These are phyloP conservation scores for Platycheirus rosarum DNA, from an alignment of 2,888 invertebrate species.

Conservation along the genomic window DNA sequence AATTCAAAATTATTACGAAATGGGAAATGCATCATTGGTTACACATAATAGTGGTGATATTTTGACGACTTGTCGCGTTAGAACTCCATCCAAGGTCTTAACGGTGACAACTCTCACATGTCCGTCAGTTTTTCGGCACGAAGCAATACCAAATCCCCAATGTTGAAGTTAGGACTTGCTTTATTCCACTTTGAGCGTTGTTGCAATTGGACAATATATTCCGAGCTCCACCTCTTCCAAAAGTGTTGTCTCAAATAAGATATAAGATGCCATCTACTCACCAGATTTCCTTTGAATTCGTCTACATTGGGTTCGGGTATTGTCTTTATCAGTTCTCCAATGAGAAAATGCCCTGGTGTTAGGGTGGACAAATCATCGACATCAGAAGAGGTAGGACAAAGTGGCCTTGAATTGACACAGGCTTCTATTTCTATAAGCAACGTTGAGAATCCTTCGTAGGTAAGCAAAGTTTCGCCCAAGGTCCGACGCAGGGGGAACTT, in stretches of 20 bases:
- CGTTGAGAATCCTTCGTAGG: constrained; percentile 23
- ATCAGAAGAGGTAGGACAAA: constrained; percentile 9
- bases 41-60: not conserved
- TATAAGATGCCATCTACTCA: constrained; percentile 16
- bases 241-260: constrained; percentile 33
- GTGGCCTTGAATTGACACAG: constrained; percentile 37
- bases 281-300: constrained; percentile 20
- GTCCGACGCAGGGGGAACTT: constrained; percentile 25
- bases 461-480: not conserved
- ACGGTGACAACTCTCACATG: not conserved
- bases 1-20: too few species aligned
- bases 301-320: constrained; percentile 11
- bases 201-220: constrained; percentile 33
- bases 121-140: not conserved
- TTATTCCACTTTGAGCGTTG: constrained; percentile 25
- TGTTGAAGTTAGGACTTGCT: not conserved
- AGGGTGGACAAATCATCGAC: constrained; percentile 13
- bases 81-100: not conserved
- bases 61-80: not conserved
- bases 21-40: too few species aligned
- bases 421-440: constrained; percentile 27
- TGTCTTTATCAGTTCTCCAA: constrained; percentile 21
- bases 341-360: constrained; percentile 29
- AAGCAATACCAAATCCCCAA: constrained; percentile 22
- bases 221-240: constrained; percentile 37